These are phyloP conservation scores for Eupithecia inturbata DNA, from an alignment of 2,888 invertebrate species.

Conservation along the genomic window DNA sequence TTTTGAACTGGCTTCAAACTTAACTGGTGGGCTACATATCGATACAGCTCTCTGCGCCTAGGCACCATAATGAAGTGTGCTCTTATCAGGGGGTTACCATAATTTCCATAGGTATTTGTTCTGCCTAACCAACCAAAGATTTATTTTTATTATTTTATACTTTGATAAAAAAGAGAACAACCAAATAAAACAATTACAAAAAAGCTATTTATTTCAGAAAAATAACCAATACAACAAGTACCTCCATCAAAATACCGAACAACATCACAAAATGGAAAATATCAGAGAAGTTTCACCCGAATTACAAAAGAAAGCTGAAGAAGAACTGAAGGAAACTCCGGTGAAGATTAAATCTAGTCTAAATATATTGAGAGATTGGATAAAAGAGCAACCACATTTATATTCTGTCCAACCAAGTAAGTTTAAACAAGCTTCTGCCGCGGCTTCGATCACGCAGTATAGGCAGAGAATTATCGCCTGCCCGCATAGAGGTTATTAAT, in stretches of 20 bases:
- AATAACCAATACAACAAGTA: not conserved
- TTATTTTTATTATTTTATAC: not conserved
- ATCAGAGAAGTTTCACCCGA: slow-evolving; percentile 65
- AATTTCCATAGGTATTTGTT: no score
- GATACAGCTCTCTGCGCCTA: not conserved
- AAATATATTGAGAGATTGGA: slow-evolving; percentile 73
- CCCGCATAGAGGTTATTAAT: no score
- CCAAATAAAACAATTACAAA: not conserved
- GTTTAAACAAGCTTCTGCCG: slow-evolving; percentile 31
- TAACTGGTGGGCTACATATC: no score
- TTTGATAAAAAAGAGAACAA: not conserved
- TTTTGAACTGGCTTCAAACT: not conserved
- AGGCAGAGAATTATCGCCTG: not conserved
- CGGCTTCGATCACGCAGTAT: not conserved
- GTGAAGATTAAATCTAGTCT: slow-evolving; percentile 64
- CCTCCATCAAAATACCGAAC: not conserved
- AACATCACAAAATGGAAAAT: slow-evolving; percentile 53
- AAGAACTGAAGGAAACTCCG: slow-evolving; percentile 79
- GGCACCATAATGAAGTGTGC: not conserved
- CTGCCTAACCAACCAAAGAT: not conserved
- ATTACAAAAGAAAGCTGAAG: slow-evolving; percentile 70
- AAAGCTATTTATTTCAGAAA: not conserved
- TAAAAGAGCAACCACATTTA: slow-evolving; percentile 80
- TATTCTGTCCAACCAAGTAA: slow-evolving; percentile 69
- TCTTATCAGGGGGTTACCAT: not conserved